Evolutionary conservation across 1,140 invertebrate species (phyloP), one percentile per base, ranked within the genome.

Genomic region (Zophobas morio): DNA sequence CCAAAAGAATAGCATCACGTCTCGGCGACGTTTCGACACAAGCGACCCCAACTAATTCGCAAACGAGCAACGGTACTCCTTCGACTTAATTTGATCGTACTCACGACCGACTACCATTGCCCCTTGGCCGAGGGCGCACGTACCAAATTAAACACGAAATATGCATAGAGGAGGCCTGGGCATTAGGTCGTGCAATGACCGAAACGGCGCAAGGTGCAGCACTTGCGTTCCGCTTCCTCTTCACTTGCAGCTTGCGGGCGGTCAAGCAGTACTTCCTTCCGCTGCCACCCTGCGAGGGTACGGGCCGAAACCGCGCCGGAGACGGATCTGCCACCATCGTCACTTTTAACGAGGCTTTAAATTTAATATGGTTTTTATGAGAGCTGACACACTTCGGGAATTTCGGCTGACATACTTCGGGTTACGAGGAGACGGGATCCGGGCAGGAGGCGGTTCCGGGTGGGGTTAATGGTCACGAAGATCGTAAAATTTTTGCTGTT

Each of bases 181-280:
- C 46, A 72, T 63, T 71, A 77, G 72, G 20, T 66, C 54, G 76
- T 39, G 75, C 78, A 79, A 74, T 76, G 63, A 74, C 74, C 78
- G 72, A 70, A 72, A 79, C 78, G 70, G 54, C 71, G 78, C 78
- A 79, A 79, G 78, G 78, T 79, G 78, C 75, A 74, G 70, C 75
- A 73, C 75, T 79, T 78, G 56, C 47, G 60, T 51, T 53, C 60
- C 66, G 49, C 51, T 53, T 46, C 66, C 37, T 54, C 72, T 60
- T 77, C n/a, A 20, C 34, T 72, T 76, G 75, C 78, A 79, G 75
- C 75, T 79, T 76, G 75, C 75, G 60, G 70, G 47, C 78, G 70
- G 47, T 70, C 74, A 71, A 79, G 36, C 74, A 75, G 42, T 66
- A 79, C 78, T 79, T 79, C 78, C 78, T 79, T 79, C 78, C 78